Percentiles rank a stretch among this genome's conserved stretches.
phyloP scores from a whole-genome alignment of 1,140 invertebrate species.

The Meloidogyne hapla region DNA sequence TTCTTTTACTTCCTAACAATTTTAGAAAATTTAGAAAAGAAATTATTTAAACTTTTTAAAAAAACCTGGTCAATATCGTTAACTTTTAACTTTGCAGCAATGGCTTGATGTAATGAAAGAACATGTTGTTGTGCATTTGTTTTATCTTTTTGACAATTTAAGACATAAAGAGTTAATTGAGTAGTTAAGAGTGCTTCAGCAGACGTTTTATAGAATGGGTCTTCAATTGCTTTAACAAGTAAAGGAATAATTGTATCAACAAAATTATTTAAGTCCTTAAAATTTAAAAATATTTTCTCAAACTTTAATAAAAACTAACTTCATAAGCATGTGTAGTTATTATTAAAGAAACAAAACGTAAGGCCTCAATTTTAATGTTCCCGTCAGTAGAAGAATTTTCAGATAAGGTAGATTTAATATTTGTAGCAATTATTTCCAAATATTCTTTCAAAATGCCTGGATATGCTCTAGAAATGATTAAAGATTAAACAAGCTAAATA shows the following conservation, averaged over 20 bases:
- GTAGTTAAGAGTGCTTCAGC: conserved; percentile 88
- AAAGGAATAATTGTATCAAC: conserved; percentile 79
- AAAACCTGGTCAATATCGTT: conserved; percentile 72
- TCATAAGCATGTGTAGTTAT: conserved; percentile 78
- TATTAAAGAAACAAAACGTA: conserved; percentile 86
- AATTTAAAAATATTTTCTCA: not conserved
- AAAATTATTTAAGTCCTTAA: conserved; percentile 74
- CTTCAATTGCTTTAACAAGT: conserved; percentile 67
- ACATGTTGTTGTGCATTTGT: conserved; percentile 20
- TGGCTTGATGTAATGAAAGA: conserved; percentile 37
- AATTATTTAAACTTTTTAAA: too few relatives aligned
- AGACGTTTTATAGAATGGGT: conserved; percentile 97
- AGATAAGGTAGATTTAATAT: conserved; percentile 71
- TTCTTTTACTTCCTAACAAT: conserved; percentile 51
- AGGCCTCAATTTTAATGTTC: conserved; percentile 96
- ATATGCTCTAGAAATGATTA: conserved; percentile 39
- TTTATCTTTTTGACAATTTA: conserved; percentile 64
- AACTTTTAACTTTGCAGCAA: conserved; percentile 42
- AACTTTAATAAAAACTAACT: conserved; percentile 44
- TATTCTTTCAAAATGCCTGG: conserved; percentile 36
- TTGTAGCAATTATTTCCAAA: conserved; percentile 39
- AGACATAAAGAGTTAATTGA: conserved; percentile 89
- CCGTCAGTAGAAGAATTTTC: conserved; percentile 73
- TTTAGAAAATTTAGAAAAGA: conserved; percentile 6
- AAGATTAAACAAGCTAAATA: conserved; percentile 19